Evolutionary conservation across 1,140 invertebrate genomes (phyloP), one percentile per base, ranked within the genome.

Genomic region (Manduca sexta): DNA sequence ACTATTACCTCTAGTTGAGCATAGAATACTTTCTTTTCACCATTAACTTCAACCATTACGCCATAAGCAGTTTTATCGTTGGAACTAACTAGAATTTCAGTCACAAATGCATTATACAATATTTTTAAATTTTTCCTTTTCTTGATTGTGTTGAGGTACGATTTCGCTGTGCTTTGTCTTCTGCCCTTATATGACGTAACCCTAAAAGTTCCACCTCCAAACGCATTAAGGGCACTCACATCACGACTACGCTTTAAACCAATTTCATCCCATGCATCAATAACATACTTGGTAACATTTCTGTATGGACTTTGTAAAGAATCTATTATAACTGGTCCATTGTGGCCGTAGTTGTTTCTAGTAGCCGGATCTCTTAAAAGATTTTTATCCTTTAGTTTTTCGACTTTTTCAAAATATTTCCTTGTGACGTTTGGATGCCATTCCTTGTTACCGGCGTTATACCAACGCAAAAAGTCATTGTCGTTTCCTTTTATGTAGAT

Each of bases 61-160:
- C 79, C 81, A 34, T 55, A 62, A 4, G 69, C 74, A 45, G 13
- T 38, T 43, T 67, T 62, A 15, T 46, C 60, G 18, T 57, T 54
- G 12, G 56, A 34, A 34, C 74, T 46, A 43, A 84, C 60, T 11
- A 82, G 53, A 33, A 83, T 39, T 49, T 82, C 86, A 0, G 85
- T 88, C 0, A 89, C 91, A 29, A 76, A 73, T 0, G 89, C 76
- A 17, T 88, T 87, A 47, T 89, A 92, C 3, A 92, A 69, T 1
- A 94, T 82, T 47, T 89, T 89, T 0, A 95, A 69, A 79, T 95
- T 95, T 31, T 77, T 63, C 35, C 91, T 86, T 11, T 88, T 52
- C n/a, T 89, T 86, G 7, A 79, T 70, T 2, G 64, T 43, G 29
- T 60, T 61, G 3, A 94, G 58, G 69, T 91, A 94, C 1, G 89